Conservation (phyloP, 2,113 vertebrate species). For the Pantherophis guttatus region DNA sequence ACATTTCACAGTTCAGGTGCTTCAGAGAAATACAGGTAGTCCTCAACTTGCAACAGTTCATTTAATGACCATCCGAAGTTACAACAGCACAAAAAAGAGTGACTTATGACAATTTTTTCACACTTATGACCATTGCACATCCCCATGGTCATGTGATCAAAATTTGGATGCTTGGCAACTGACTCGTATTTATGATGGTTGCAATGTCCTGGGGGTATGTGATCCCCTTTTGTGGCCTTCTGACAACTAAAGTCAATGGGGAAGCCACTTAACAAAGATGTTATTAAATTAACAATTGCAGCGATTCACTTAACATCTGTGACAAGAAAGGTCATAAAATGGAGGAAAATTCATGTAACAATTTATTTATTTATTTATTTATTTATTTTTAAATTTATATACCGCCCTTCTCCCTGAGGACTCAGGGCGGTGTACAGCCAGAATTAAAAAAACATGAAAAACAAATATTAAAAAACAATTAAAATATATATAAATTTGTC, state of each 20-base stretch:
- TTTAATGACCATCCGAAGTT: neutral
- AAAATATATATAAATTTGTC: neutral
- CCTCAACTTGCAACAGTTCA: neutral
- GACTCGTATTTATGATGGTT: neutral
- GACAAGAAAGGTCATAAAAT: neutral
- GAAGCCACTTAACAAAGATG: neutral
- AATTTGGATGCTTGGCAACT: neutral
- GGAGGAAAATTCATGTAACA: neutral
- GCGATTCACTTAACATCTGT: neutral
- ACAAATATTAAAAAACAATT: too few relatives aligned
- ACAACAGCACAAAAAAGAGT: neutral
- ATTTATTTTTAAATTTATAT: too few relatives aligned
- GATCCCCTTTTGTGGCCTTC: neutral
- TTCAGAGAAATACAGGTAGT: neutral
- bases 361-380: too few relatives aligned
- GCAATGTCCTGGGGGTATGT: neutral
- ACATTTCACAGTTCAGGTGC: neutral
- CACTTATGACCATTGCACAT: neutral
- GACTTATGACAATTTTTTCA: neutral
- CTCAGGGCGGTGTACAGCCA: too few relatives aligned
- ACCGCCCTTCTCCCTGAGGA: too few relatives aligned
- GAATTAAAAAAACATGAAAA: too few relatives aligned
- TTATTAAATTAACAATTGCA: neutral
- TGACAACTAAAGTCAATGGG: neutral
- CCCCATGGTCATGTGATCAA: neutral